Evolutionary conservation across 1,140 invertebrate species (phyloP).

Genomic region (Megathymus violae): DNA sequence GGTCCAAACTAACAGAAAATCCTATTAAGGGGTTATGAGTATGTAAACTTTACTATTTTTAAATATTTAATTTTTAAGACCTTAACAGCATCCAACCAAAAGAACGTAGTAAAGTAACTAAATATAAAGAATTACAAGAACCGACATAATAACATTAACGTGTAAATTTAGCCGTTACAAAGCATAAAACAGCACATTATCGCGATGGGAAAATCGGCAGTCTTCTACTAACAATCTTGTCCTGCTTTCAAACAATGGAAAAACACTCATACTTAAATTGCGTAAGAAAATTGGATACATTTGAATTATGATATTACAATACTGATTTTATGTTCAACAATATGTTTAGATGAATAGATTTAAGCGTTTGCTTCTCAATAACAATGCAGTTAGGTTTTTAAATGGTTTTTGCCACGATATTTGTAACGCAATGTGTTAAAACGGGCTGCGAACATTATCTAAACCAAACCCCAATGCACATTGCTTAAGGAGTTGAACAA

Average conservation of each 20-base stretch:
- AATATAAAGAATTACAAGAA: neutral
- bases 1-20: too few relatives aligned
- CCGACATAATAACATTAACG: conserved; percentile 1
- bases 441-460: too few relatives aligned
- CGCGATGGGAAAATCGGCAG: neutral
- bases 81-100: too few relatives aligned
- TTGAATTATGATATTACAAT: conserved; percentile 17
- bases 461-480: too few relatives aligned
- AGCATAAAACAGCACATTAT: conserved; percentile 8
- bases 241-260: neutral
- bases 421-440: too few relatives aligned
- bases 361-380: too few relatives aligned
- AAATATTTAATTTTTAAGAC: too few relatives aligned
- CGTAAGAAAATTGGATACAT: conserved; percentile 17
- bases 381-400: too few relatives aligned
- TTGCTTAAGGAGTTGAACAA: too few relatives aligned
- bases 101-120: neutral
- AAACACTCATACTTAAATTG: neutral
- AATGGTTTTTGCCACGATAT: neutral
- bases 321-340: conserved; percentile 2
- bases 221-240: neutral
- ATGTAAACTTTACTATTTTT: too few relatives aligned
- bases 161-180: neutral
- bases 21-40: too few relatives aligned
- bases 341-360: neutral